A percentile compares a stretch with the other conserved stretches of the same genome.
Conservation (phyloP, 2,888 invertebrate species). For the Drosophila peninsularis region DNA sequence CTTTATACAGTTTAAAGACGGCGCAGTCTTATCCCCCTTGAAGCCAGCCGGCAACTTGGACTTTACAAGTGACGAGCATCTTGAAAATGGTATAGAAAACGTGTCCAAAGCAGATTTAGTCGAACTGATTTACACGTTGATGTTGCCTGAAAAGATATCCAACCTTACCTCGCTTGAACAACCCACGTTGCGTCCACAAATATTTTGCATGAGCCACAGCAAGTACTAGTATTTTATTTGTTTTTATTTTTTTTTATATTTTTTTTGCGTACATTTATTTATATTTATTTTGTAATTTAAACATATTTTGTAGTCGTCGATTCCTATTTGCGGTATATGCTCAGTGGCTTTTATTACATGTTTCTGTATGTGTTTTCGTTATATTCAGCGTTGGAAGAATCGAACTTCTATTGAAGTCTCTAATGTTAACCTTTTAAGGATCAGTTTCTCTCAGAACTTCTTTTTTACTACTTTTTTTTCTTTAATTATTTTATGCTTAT, state of each 20-base stretch:
- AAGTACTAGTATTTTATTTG: slow-evolving; percentile 83
- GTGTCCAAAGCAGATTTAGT: slow-evolving; percentile 69
- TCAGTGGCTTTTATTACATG: slow-evolving; percentile 26
- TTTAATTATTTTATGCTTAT: not conserved
- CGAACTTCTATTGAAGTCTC: not conserved
- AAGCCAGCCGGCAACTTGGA: slow-evolving; percentile 85
- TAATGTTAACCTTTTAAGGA: not conserved
- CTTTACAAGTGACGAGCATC: slow-evolving; percentile 86
- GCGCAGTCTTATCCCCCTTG: slow-evolving; percentile 81
- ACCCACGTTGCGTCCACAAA: slow-evolving; percentile 72
- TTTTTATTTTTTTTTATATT: slow-evolving; percentile 62
- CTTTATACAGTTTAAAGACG: slow-evolving; percentile 87
- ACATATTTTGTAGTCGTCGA: slow-evolving; percentile 18
- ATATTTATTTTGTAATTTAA: slow-evolving; percentile 39
- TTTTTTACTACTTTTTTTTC: not conserved
- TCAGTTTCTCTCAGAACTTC: not conserved
- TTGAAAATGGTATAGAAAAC: slow-evolving; percentile 84
- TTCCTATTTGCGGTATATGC: slow-evolving; percentile 12
- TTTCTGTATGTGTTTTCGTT: slow-evolving; percentile 13
- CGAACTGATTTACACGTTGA: slow-evolving; percentile 77
- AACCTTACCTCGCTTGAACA: slow-evolving; percentile 76
- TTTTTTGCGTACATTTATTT: slow-evolving; percentile 24
- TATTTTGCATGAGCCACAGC: slow-evolving; percentile 84
- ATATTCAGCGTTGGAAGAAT: not conserved
- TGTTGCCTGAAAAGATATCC: slow-evolving; percentile 77